A percentile compares a stretch with the other conserved stretches of the same genome.
phyloP scores from a whole-genome alignment of 1,140 invertebrate genomes.

The Calliphora vicina region DNA sequence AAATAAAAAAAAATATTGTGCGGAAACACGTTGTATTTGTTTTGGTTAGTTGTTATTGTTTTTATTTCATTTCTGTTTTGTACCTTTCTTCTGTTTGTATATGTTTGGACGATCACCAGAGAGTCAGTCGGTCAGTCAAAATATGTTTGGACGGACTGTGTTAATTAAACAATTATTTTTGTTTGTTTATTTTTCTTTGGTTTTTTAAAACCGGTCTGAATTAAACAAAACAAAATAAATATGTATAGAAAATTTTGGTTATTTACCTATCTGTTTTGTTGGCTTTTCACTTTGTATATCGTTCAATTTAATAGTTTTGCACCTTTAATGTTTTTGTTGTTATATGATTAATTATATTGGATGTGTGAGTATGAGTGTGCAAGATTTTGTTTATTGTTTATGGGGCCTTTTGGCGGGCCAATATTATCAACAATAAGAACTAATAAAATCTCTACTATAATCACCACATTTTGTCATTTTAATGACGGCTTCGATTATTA shows the following conservation, averaged over 20 bases:
- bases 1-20: background rate
- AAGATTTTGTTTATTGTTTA: background rate
- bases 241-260: background rate
- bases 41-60: background rate
- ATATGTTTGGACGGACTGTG: background rate
- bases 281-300: background rate
- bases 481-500: background rate
- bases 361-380: background rate
- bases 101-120: background rate
- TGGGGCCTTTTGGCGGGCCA: background rate
- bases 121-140: background rate
- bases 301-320: background rate
- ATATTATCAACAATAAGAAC: background rate
- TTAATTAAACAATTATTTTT: background rate
- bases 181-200: background rate
- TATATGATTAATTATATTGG: no score
- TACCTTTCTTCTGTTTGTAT: background rate
- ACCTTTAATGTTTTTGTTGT: background rate
- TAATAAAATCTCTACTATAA: background rate
- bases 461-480: background rate
- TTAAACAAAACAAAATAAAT: background rate
- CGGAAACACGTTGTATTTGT: conserved; percentile 8
- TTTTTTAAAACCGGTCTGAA: background rate
- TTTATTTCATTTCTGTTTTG: background rate
- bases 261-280: background rate